phyloP scores from a whole-genome alignment of 2,797 vertebrate genomes.

The Danio tinwini region DNA sequence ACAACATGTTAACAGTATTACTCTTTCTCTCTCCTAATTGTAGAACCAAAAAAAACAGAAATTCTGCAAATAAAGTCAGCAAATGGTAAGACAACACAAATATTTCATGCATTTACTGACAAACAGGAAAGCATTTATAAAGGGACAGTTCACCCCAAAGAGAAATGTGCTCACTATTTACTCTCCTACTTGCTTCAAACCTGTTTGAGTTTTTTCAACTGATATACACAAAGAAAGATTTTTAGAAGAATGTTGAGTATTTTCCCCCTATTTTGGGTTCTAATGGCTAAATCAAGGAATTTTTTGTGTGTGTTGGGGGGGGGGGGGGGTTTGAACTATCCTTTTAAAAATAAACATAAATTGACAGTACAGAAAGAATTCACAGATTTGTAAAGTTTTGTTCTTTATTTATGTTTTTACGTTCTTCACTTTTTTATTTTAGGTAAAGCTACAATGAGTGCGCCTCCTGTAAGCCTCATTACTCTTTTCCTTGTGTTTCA shows the following conservation, averaged over 20 bases:
- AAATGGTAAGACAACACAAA: constrained; percentile 16
- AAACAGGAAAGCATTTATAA: background rate
- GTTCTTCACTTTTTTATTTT: background rate
- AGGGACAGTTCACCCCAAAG: background rate
- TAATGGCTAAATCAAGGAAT: no score
- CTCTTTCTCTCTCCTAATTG: background rate
- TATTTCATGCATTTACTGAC: background rate
- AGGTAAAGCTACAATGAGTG: constrained; percentile 19
- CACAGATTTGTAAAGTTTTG: background rate
- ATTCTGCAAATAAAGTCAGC: background rate
- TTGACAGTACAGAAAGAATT: background rate
- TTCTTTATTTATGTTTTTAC: background rate
- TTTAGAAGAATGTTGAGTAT: no score
- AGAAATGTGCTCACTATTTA: no score
- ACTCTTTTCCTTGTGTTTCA: background rate
- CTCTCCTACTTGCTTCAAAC: no score
- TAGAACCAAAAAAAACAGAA: constrained; percentile 7
- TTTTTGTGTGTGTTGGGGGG: no score
- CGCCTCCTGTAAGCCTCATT: background rate
- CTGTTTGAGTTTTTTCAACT: no score
- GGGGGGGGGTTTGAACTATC: no score
- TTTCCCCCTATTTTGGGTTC: no score
- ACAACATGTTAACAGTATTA: no score
- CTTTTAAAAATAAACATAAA: background rate
- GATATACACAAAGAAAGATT: no score